Conservation (phyloP, 2,888 invertebrate genomes). For the Tetramorium bicarinatum region DNA sequence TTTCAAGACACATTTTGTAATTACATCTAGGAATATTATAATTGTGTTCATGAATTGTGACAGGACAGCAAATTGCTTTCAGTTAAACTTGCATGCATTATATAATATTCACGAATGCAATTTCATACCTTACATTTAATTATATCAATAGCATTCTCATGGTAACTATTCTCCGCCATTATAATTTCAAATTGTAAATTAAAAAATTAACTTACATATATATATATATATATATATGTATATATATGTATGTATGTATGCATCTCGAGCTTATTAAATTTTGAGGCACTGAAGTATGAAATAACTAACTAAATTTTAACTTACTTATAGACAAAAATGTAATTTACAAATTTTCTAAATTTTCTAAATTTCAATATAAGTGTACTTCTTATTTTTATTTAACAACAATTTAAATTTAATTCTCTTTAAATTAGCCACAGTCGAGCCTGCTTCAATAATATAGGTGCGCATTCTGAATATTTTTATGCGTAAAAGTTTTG, state of each 20-base stretch:
- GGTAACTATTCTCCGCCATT: neutral
- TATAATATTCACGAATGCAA: slow-evolving; percentile 30
- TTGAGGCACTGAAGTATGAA: neutral
- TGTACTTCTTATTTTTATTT: slow-evolving; percentile 2
- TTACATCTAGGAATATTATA: slow-evolving; percentile 41
- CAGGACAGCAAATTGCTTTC: slow-evolving; percentile 17
- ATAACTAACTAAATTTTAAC: slow-evolving; percentile 1
- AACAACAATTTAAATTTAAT: neutral
- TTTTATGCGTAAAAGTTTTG: slow-evolving; percentile 2
- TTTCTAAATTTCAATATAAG: neutral
- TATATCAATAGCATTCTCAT: slow-evolving; percentile 13
- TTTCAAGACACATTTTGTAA: slow-evolving; percentile 45
- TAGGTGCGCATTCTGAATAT: slow-evolving; percentile 16
- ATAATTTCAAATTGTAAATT: slow-evolving; percentile 6
- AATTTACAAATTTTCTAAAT: neutral
- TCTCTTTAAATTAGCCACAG: neutral
- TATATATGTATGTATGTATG: too few relatives aligned
- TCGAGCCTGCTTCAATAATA: slow-evolving; percentile 3
- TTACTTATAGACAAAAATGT: neutral
- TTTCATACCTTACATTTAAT: slow-evolving; percentile 28
- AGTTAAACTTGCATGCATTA: slow-evolving; percentile 22
- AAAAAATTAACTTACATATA: neutral
- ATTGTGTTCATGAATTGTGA: slow-evolving; percentile 38
- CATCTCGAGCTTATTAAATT: neutral
- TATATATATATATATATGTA: too few relatives aligned